Conservation (phyloP, 2,797 vertebrate species). For the Sternarchorhynchus goeldii region DNA sequence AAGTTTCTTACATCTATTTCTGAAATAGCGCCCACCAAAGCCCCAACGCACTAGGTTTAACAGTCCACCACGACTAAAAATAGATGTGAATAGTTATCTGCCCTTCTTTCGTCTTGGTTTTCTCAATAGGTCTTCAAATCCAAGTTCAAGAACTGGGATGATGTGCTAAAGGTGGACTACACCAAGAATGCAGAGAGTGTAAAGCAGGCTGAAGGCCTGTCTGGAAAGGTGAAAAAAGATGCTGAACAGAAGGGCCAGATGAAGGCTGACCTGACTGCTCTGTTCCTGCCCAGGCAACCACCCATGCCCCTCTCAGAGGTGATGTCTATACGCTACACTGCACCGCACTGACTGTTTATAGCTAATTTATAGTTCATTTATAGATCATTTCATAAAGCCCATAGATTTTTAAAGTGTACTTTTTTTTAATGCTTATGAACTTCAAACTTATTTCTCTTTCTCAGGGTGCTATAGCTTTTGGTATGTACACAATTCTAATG, state of each 20-base stretch:
- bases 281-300: slow-evolving; percentile 93
- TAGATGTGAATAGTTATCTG: background rate
- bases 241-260: slow-evolving; percentile 91
- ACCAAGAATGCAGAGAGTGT: slow-evolving; percentile 91
- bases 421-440: background rate
- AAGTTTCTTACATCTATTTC: too few relatives aligned
- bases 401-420: background rate
- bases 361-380: background rate
- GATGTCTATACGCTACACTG: background rate
- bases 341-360: background rate
- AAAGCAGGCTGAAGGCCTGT: slow-evolving; percentile 77
- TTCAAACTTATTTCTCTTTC: background rate
- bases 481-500: background rate
- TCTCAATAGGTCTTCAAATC: slow-evolving; percentile 90
- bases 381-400: background rate
- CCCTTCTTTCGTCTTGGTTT: background rate
- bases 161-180: slow-evolving; percentile 94
- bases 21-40: too few relatives aligned
- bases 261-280: slow-evolving; percentile 95
- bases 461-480: background rate
- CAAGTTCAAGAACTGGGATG: slow-evolving; percentile 99
- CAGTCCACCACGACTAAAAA: too few relatives aligned
- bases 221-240: slow-evolving; percentile 93
- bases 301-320: slow-evolving; percentile 86
- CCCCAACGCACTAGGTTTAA: too few relatives aligned